A percentile compares a stretch with the other conserved stretches of the same genome.
Conservation (phyloP, 2,797 vertebrate genomes). For the Halcyon chelicuti region DNA sequence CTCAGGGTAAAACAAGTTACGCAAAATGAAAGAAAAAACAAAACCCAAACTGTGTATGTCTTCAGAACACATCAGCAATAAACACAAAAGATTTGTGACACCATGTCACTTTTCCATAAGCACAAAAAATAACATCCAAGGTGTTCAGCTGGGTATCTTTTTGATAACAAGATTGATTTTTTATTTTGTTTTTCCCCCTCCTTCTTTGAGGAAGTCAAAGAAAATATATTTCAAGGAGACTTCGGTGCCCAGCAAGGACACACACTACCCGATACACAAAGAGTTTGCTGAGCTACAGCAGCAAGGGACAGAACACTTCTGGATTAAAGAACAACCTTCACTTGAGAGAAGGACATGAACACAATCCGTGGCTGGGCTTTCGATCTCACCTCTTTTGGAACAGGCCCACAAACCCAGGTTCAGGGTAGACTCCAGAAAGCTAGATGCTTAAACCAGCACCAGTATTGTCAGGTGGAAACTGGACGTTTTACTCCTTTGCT, state of each 20-base stretch:
- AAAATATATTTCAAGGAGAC: rapidly evolving
- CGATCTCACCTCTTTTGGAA: not conserved
- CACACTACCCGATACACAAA: rapidly evolving
- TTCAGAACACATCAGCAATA: not conserved
- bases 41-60: rapidly evolving
- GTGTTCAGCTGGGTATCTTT: not conserved
- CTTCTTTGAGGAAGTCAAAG: not conserved
- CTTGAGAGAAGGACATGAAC: not conserved
- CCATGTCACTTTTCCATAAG: not conserved
- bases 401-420: not conserved
- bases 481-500: not conserved
- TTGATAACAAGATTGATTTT: not conserved
- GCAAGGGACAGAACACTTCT: not conserved
- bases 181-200: too few relatives aligned
- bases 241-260: not conserved
- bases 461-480: rapidly evolving
- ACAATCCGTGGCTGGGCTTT: not conserved
- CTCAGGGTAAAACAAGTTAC: not conserved
- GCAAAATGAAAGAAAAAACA: not conserved
- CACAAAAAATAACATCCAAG: not conserved
- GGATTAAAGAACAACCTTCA: not conserved
- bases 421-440: not conserved
- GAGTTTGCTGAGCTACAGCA: not conserved
- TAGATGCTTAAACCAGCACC: not conserved
- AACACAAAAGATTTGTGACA: rapidly evolving